Conservation (phyloP, 2,113 vertebrate species). For the Callithrix jacchus region DNA sequence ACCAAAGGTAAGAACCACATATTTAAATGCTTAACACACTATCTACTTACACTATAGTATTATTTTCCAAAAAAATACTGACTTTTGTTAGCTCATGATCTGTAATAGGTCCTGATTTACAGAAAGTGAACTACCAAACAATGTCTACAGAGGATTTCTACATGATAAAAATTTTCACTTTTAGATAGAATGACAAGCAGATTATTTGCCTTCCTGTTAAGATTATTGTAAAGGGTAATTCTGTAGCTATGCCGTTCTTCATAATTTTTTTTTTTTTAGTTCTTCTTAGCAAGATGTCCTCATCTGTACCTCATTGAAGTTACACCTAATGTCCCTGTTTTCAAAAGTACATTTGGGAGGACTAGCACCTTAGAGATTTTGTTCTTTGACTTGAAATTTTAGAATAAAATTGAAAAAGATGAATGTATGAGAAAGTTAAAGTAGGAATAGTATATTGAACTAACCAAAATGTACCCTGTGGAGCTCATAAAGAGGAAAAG, state of each 20-base stretch:
- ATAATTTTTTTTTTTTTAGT: neutral
- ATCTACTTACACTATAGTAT: neutral
- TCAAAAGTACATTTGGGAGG: neutral
- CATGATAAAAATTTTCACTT: neutral
- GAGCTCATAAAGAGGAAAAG: slow-evolving; percentile 51
- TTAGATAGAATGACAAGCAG: neutral
- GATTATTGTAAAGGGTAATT: neutral
- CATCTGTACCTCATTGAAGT: neutral
- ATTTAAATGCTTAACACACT: neutral
- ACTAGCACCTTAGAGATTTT: neutral
- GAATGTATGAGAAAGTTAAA: slow-evolving; percentile 42
- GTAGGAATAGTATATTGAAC: slow-evolving; percentile 5
- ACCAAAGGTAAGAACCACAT: neutral
- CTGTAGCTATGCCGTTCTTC: neutral
- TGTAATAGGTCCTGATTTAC: neutral
- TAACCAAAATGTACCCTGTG: slow-evolving; percentile 49
- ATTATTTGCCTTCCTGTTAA: neutral
- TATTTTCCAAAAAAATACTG: neutral
- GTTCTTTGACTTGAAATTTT: slow-evolving; percentile 51
- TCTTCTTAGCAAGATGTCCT: neutral
- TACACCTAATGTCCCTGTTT: neutral
- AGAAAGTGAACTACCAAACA: neutral
- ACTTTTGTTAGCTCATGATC: neutral
- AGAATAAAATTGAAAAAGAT: slow-evolving; percentile 60
- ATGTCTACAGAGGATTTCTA: neutral